Base-by-base conservation (phyloP, 1,140 invertebrate genomes). In the Aphelenchoides fujianensis region DNA sequence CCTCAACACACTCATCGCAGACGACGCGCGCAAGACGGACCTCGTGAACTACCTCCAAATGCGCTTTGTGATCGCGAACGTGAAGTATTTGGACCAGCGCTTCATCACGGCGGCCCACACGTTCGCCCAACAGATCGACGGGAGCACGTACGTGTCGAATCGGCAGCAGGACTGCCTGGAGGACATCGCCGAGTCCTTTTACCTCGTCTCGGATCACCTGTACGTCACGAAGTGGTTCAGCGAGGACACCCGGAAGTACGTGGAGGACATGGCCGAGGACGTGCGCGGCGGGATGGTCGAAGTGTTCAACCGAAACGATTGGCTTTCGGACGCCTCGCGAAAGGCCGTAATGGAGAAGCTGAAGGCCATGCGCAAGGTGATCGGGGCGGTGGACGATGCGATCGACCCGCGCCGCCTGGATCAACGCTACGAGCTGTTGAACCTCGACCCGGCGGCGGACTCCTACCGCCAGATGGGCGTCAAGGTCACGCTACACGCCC, bases 141-240 rank as follows among this genome's bases (percentile, higher is more conserved):
- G 41, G 41, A 16, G 12, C 12, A 12, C 12, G 23, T 48, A 48
- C 41, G 41, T 48, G 41, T 48, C 41, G 12, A 48, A 12, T 16
- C 41, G 41, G 23, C 41, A 61, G n/a, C 59, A 61, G 27, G 31
- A 31, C 59, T 31, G 59, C 19, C 19, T n/a, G n/a, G 59, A 61
- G 16, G 59, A 61, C 59, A 61, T 61, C 30, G 59, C 59, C 59
- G 59, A 61, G 2, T n/a, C 59, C 16, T 19, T 61, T 1, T 30
- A 61, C 30, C 36, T 61, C 16, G 41, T 23, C 23, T 12, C 23
- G 12, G 41, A 48, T 48, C 41, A 48, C 41, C 41, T 48, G 23
- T 48, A 16, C 23, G 41, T 48, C 12, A 16, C 41, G 12, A 48
- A 48, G 12, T 48, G 23, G 12, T 48, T 48, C 23, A 12, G 12